A percentile compares a stretch with the other conserved stretches of the same genome.
phyloP scores from a whole-genome alignment of 1,140 invertebrate genomes.

The Zaprionus camerounensis region DNA sequence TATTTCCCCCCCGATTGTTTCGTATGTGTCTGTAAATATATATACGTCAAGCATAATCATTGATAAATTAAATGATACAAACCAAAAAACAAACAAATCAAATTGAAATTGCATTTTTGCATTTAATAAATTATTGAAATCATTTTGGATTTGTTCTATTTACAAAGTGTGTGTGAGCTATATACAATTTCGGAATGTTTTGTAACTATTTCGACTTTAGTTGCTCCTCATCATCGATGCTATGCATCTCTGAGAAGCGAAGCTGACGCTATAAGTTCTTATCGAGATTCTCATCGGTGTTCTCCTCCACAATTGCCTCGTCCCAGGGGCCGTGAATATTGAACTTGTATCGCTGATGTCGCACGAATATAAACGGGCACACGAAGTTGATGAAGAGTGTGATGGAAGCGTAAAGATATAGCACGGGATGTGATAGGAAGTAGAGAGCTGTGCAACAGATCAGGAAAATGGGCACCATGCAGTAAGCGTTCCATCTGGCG shows the following conservation, averaged over 20 bases:
- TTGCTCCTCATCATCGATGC: slow-evolving; percentile 63
- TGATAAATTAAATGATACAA: slow-evolving; percentile 43
- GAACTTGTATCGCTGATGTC: slow-evolving; percentile 93
- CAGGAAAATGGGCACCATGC: slow-evolving; percentile 69
- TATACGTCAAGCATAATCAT: slow-evolving; percentile 66
- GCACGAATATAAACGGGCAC: slow-evolving; percentile 92
- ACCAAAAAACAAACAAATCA: slow-evolving; percentile 33
- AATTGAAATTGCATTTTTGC: slow-evolving; percentile 15
- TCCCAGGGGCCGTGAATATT: slow-evolving; percentile 99
- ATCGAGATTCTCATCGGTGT: slow-evolving; percentile 76
- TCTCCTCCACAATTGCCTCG: slow-evolving; percentile 91
- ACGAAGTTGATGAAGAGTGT: slow-evolving; percentile 89
- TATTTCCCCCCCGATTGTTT: slow-evolving; percentile 21
- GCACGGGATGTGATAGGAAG: slow-evolving; percentile 86
- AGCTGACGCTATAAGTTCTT: slow-evolving; percentile 77
- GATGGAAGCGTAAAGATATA: slow-evolving; percentile 87
- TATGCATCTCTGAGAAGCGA: slow-evolving; percentile 67
- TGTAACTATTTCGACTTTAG: neutral
- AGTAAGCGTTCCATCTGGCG: slow-evolving; percentile 84
- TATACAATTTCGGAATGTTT: slow-evolving; percentile 12
- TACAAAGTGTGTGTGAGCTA: slow-evolving; percentile 21
- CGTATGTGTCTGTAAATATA: slow-evolving; percentile 40
- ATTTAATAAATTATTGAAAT: slow-evolving; percentile 4
- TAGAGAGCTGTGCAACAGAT: slow-evolving; percentile 84
- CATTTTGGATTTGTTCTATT: slow-evolving; percentile 21